These are phyloP conservation scores for Aphelenchoides fujianensis DNA, from an alignment of 1,140 invertebrate species.

Conservation along the genomic window DNA sequence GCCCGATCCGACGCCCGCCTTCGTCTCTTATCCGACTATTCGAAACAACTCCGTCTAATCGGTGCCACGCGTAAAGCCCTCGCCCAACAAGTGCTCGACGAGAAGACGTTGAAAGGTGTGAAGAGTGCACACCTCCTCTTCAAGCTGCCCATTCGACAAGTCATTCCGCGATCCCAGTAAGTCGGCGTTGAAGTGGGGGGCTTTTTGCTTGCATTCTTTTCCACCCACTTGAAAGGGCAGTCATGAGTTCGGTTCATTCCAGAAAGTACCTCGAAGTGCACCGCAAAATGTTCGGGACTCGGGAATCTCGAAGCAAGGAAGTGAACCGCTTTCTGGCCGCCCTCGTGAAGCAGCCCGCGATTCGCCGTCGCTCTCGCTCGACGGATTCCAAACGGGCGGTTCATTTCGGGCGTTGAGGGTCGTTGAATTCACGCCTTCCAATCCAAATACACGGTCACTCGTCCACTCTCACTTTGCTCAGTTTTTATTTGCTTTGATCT, in stretches of 20 bases:
- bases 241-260: not conserved
- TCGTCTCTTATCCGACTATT: not conserved
- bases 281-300: not conserved
- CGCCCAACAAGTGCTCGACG: not conserved
- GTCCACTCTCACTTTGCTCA: too few relatives aligned
- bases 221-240: conserved; percentile 2
- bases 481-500: too few relatives aligned
- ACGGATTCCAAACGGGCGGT: too few relatives aligned
- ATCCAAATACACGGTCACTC: too few relatives aligned
- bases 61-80: not conserved
- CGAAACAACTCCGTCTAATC: not conserved
- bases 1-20: not conserved
- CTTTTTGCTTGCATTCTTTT: not conserved
- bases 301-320: not conserved
- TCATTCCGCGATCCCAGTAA: conserved; percentile 17
- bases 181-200: not conserved
- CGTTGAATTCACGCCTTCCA: too few relatives aligned
- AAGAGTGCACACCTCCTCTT: conserved; percentile 1
- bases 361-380: too few relatives aligned
- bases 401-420: too few relatives aligned
- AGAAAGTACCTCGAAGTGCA: conserved; percentile 13
- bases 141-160: not conserved
- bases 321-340: conserved; percentile 11
- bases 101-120: not conserved
- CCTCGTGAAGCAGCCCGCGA: not conserved